Evolutionary conservation across 1,140 invertebrate species (phyloP), one percentile per base, ranked within the genome.

Genomic region (Gonatopus flavifemur): DNA sequence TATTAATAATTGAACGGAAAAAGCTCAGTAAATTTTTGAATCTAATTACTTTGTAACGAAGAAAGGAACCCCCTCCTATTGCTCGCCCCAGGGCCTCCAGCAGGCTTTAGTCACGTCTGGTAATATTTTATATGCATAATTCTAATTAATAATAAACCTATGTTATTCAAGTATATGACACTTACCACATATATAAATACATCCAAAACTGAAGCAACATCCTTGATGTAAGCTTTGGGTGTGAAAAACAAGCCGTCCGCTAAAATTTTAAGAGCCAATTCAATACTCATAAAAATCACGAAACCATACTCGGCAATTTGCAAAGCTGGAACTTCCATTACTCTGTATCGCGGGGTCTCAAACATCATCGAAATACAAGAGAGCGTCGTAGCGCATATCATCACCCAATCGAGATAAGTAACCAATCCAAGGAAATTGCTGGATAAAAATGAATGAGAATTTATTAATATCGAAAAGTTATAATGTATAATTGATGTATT

Each of bases 321-420:
- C 16, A 95, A 77, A 10, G 86, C 85, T 8, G 87, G 87, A 49
- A 90, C 86, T 64, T 92, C 88, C 89, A 91, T 93, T 7, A 93
- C 88, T 48, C 95, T 84, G 67, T 89, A 88, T 7, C 83, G 83
- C 1, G 95, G 93, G 0, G 93, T 98, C 80, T 99, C 98, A 69
- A 98, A 95, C 89, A 98, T 96, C 96, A 99, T 98, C 0, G 95
- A 98, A 44, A 96, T 86, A 69, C 96, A 99, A 0, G 95, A 98
- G 0, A 99, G 74, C 0, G 96, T 97, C 0, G 98, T 99, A 9
- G 98, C 90, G 64, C 93, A 88, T 55, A 99, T 99, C 96, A 99
- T 99, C 0, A 98, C 87, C 98, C 98, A 99, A 73, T 99, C 98
- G 62, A 99, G 78, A 72, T 99, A 99, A 0, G 96, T 98, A 4